These are phyloP conservation scores for Cottoperca gobio DNA, from an alignment of 2,797 vertebrate genomes.

Conservation along the genomic window DNA sequence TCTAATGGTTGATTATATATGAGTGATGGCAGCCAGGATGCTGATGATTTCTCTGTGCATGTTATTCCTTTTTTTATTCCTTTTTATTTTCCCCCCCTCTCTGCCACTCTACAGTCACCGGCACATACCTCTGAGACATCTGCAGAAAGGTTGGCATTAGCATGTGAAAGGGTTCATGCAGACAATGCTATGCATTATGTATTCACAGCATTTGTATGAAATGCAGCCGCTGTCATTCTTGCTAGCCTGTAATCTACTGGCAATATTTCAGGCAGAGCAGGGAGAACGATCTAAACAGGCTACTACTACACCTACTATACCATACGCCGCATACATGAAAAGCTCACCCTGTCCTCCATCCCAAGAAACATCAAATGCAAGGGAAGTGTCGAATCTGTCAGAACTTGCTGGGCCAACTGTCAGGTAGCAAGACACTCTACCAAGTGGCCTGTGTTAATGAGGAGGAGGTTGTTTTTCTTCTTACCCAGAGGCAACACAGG, in stretches of 20 bases:
- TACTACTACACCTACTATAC: slow-evolving; percentile 46
- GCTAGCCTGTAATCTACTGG: slow-evolving; percentile 79
- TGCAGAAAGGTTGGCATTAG: slow-evolving; percentile 83
- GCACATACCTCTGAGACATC: slow-evolving; percentile 81
- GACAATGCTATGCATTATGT: slow-evolving; percentile 84
- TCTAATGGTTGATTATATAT: slow-evolving; percentile 46
- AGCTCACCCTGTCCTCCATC: slow-evolving; percentile 59
- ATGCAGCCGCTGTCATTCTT: slow-evolving; percentile 81
- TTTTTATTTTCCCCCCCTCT: slow-evolving; percentile 58
- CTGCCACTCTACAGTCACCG: slow-evolving; percentile 63
- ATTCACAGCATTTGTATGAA: slow-evolving; percentile 85
- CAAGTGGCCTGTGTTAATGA: slow-evolving; percentile 80
- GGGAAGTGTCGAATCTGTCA: slow-evolving; percentile 76
- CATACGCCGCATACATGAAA: slow-evolving; percentile 49
- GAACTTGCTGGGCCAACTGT: slow-evolving; percentile 67
- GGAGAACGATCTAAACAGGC: slow-evolving; percentile 64
- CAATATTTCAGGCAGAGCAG: slow-evolving; percentile 72
- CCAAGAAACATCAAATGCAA: slow-evolving; percentile 74
- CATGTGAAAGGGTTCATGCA: slow-evolving; percentile 84
- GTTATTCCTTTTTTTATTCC: slow-evolving; percentile 62
- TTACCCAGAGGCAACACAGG: slow-evolving; percentile 64
- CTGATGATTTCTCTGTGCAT: slow-evolving; percentile 44
- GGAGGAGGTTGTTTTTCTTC: slow-evolving; percentile 69
- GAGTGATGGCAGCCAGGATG: slow-evolving; percentile 41
- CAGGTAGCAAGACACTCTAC: slow-evolving; percentile 60